Base-by-base conservation (phyloP, 1,140 invertebrate species). In the Listronotus bonariensis region DNA sequence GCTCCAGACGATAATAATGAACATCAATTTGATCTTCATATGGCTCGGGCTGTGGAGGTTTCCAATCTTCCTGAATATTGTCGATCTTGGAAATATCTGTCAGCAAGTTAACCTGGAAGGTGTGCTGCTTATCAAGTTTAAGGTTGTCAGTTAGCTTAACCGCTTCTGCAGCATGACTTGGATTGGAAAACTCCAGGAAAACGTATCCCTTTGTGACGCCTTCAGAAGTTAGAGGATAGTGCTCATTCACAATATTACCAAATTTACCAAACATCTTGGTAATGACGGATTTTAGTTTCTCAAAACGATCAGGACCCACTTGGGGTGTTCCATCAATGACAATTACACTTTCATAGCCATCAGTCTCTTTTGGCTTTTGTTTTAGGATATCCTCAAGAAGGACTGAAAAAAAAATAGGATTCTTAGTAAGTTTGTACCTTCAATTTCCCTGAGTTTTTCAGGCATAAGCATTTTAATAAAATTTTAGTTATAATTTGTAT, bases 251-350 rank as follows among this genome's bases (percentile, higher is more conserved):
- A 70, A 98, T 92, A 52, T 87, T 87, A 0, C 96, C 96, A 82
- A 92, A 97, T 75, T 95, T 95, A 17, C 86, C 87, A 78, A 96
- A 97, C 4, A 98, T 86, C 81, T 98, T 99, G 43, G 87, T 87
- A 53, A 99, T 89, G 10, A 99, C 93, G 68, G 88, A 90, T 76
- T 96, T 92, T 15, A 99, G 84, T 80, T 99, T 99, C 46, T 96
- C 93, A 26, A 97, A 78, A 45, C 95, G 86, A 54, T 96, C 93
- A 11, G 91, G 88, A 48, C 93, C 95, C 59, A 99, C 95, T 80
- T 93, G 87, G 31, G 98, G 98, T 48, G 97, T 90, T 60, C 96
- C 95, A 81, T 99, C 97, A 7, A 99, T 91, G 6, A 99, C 92
- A 74, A 99, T 90, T 8, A 99, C 93, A 71, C 90, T 92, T 77